phyloP scores from a whole-genome alignment of 1,140 invertebrate species.

The Scaptomyza hsui region DNA sequence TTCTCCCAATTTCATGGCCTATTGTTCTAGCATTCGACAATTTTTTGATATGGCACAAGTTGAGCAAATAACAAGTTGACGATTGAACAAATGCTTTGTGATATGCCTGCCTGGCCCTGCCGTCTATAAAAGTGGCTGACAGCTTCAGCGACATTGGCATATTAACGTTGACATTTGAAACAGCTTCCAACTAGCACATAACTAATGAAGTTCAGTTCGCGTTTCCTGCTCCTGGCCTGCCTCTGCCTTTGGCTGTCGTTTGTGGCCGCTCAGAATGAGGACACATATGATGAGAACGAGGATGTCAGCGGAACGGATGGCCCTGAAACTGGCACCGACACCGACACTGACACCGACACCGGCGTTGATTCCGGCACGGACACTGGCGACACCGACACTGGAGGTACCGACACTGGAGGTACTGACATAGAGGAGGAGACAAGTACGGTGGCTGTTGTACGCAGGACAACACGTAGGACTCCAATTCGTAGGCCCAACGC shows the following conservation, averaged over 20 bases:
- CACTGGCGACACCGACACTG: background rate
- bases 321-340: background rate
- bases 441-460: background rate
- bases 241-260: constrained; percentile 25
- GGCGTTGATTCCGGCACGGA: background rate
- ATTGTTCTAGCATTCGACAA: constrained; percentile 6
- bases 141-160: background rate
- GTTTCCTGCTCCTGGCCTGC: constrained; percentile 39
- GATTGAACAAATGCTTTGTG: background rate
- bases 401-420: background rate
- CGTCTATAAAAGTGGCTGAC: constrained; percentile 46
- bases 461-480: background rate
- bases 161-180: constrained; percentile 25
- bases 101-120: background rate
- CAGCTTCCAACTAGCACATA: constrained; percentile 1
- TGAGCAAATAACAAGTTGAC: constrained; percentile 25
- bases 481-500: background rate
- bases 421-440: background rate
- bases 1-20: background rate
- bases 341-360: background rate
- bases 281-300: constrained; percentile 10
- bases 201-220: constrained; percentile 56
- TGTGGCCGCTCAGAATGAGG: background rate
- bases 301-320: background rate
- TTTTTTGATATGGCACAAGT: constrained; percentile 24